Evolutionary conservation across 2,797 vertebrate species (phyloP).

Genomic region (Poliocrania exsul): DNA sequence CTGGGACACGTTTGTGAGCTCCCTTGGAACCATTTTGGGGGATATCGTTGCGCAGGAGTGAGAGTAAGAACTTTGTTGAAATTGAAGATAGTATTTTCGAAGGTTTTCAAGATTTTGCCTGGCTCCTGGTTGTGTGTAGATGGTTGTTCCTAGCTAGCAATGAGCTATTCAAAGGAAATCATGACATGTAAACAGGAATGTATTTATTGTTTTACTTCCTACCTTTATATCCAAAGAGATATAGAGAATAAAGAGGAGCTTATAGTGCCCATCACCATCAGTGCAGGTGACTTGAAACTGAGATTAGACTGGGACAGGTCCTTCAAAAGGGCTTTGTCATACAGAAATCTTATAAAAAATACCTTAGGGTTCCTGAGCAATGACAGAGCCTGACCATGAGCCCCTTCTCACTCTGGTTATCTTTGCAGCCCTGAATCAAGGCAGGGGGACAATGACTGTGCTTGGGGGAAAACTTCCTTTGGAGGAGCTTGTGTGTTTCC

Average conservation of each 20-base stretch:
- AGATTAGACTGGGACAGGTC: neutral
- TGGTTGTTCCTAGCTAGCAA: neutral
- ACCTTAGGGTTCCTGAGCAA: neutral
- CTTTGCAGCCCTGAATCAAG: neutral
- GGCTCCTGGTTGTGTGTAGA: neutral
- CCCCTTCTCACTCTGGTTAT: neutral
- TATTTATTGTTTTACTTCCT: neutral
- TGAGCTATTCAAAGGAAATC: neutral
- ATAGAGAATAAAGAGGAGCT: neutral
- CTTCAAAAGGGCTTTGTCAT: neutral
- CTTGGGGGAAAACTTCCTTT: neutral
- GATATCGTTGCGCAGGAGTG: neutral
- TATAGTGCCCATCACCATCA: neutral
- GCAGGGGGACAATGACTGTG: neutral
- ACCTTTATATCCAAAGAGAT: neutral
- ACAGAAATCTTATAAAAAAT: neutral
- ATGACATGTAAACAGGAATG: neutral
- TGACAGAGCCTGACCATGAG: neutral
- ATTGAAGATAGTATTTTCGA: neutral
- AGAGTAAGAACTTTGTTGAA: neutral
- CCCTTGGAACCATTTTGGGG: rapidly evolving
- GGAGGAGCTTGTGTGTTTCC: neutral
- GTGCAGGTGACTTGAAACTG: neutral
- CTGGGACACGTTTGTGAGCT: neutral
- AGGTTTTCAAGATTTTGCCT: neutral